A percentile compares a stretch with the other conserved stretches of the same genome.
phyloP scores from a whole-genome alignment of 2,888 invertebrate genomes.

The Sphinx pinastri region DNA sequence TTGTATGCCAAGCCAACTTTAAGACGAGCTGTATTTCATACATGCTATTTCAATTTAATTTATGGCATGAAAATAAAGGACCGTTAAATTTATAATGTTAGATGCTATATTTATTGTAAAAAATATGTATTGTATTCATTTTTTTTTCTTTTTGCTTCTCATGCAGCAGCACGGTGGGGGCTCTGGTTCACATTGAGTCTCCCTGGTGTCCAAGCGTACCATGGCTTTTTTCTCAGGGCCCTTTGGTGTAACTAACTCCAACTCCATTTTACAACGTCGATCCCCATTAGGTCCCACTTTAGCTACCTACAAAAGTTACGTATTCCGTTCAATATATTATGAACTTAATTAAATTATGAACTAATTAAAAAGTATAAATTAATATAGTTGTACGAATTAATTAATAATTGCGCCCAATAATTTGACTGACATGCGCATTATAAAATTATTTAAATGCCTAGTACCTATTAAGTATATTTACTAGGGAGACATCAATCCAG shows the following conservation, averaged over 20 bases:
- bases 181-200: conserved; percentile 71
- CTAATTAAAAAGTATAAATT: background rate
- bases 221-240: conserved; percentile 80
- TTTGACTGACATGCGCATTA: too few species aligned
- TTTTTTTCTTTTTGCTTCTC: conserved; percentile 51
- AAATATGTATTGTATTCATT: conserved; percentile 10
- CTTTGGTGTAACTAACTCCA: conserved; percentile 87
- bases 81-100: background rate
- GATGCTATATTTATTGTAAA: background rate
- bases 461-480: too few species aligned
- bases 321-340: too few species aligned
- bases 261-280: conserved; percentile 81
- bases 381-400: too few species aligned
- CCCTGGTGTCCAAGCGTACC: conserved; percentile 70
- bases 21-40: too few species aligned
- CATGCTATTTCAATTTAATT: too few species aligned
- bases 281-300: conserved; percentile 71
- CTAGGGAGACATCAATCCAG: too few species aligned
- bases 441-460: too few species aligned
- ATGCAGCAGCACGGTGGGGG: conserved; percentile 59
- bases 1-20: too few species aligned
- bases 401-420: too few species aligned
- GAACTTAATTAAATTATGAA: background rate
- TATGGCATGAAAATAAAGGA: too few species aligned
- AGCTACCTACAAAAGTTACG: conserved; percentile 55